Base-by-base conservation (phyloP, 2,797 vertebrate genomes). In the Gobionotothen gibberifrons region DNA sequence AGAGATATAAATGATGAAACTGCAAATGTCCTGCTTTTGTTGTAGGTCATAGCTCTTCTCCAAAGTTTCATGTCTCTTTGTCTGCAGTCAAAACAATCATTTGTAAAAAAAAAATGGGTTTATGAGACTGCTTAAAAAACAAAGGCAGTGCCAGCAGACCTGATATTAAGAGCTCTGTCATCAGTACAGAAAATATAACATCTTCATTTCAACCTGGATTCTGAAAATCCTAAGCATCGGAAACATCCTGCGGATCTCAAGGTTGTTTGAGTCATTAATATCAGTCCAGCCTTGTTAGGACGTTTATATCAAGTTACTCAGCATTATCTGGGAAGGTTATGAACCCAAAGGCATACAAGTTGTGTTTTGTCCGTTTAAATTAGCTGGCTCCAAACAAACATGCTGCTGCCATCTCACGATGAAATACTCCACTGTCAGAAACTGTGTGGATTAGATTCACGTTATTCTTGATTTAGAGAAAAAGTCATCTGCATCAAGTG, bases 221-320 rank as follows among this genome's bases (percentile, higher is more conserved):
- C 63, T 44, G 42, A 62, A 66, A 69, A 47, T 49, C 53, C 39
- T 39, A 7, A 65, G 36, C 61, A 76, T 60, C 36, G 21, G 22
- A 68, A 85, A 53, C 62, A 71, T 73, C 77, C 62, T 15, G 64
- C 64, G 40, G 55, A 80, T 48, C 64, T 69, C 64, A 63, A 55
- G 29, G 71, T 79, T 73, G 54, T 81, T 78, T 73, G 46, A 26
- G 9, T 61, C 57, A 26, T 61, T 48, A 57, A 7, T 71, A 69
- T 74, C 48, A 51, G 72, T 66, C 71, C 36, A 48, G 62, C 55
- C 60, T 61, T 9, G 44, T 84, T 75, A 68, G 17, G 8, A 56
- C 8, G 5, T 72, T 57, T 52, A n/a, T 69, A 73, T 71, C 53
- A 57, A 73, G 42, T 76, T 70, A 61, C 26, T 51, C 44, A 32